Evolutionary conservation across 2,797 vertebrate species (phyloP), one percentile per base, ranked within the genome.

Genomic region (Emydoidea blandingii): DNA sequence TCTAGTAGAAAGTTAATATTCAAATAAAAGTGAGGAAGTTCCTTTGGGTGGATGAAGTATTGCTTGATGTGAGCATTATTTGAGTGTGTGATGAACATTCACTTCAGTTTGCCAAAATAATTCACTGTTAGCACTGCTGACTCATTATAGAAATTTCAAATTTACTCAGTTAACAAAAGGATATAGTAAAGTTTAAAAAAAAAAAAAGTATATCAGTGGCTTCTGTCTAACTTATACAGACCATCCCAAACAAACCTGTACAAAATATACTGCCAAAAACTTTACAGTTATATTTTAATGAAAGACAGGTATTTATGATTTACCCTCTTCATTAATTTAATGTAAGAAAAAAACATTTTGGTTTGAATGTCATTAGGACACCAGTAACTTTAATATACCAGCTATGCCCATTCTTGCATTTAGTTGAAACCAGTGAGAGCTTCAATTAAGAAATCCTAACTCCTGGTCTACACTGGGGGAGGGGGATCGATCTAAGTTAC

Each of bases 81-180:
- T 91, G 25, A 5, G 34, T 85, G 84, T 86, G 84, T 90, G 2
- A 49, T 19, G 3, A 92, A 34, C 23, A 80, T 97, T 92, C 21
- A 7, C 86, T 94, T 91, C 93, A 87, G 86, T 95, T 90, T 93
- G 59, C 79, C 88, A 91, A 94, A 97, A 96, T 90, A 92, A 90
- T 94, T 92, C 53, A 93, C 65, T 56, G 74, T n/a, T 87, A 84
- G 41, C 91, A 83, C 85, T 85, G 85, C 23, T 94, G 47, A 85
- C 86, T 96, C 4, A 86, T 90, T 96, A 91, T 37, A 86, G 27
- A 8, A 90, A 91, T 96, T 94, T 92, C 94, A 95, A 84, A 92
- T 96, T 95, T 87, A 68, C 34, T 88, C 87, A 90, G 62, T 83
- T 94, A 85, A 76, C 62, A 89, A 83, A 87, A 95, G 50, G 21